These are phyloP conservation scores for Anastrepha obliqua DNA, from an alignment of 1,140 invertebrate species.

Conservation along the genomic window DNA sequence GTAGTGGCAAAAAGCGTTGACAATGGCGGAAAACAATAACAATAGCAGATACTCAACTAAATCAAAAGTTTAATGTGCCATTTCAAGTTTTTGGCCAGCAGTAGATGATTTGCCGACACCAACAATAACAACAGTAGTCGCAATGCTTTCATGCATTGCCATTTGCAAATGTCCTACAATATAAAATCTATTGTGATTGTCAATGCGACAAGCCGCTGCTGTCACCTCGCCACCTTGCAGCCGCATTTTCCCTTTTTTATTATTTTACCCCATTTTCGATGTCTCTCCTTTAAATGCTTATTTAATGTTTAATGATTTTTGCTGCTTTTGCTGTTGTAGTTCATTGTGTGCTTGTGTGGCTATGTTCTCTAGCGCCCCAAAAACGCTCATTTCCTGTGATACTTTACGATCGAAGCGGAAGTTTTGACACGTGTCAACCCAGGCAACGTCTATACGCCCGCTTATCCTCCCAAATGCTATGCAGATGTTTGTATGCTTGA, in stretches of 20 bases:
- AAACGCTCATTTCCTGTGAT: slow-evolving; percentile 49
- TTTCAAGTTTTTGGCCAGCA: background rate
- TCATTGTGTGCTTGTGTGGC: background rate
- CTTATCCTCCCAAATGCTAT: slow-evolving; percentile 57
- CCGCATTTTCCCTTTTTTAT: background rate
- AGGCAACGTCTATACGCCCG: slow-evolving; percentile 28
- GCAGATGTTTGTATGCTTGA: slow-evolving; percentile 21
- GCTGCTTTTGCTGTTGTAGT: background rate
- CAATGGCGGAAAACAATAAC: background rate
- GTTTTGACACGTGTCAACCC: slow-evolving; percentile 73
- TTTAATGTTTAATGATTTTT: background rate
- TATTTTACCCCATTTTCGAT: slow-evolving; percentile 20
- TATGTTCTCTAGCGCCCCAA: background rate
- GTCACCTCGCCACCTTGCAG: too few species aligned
- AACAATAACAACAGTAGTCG: background rate
- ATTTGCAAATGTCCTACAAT: too few species aligned
- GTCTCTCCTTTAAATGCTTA: background rate
- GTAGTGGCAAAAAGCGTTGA: background rate
- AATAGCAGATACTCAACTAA: background rate
- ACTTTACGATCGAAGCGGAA: slow-evolving; percentile 67
- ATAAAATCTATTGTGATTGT: too few species aligned
- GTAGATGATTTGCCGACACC: too few species aligned
- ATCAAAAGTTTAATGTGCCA: background rate
- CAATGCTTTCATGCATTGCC: too few species aligned
- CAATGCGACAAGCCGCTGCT: background rate